Conservation (phyloP, 2,888 invertebrate genomes). For the Sisyra nigra region DNA sequence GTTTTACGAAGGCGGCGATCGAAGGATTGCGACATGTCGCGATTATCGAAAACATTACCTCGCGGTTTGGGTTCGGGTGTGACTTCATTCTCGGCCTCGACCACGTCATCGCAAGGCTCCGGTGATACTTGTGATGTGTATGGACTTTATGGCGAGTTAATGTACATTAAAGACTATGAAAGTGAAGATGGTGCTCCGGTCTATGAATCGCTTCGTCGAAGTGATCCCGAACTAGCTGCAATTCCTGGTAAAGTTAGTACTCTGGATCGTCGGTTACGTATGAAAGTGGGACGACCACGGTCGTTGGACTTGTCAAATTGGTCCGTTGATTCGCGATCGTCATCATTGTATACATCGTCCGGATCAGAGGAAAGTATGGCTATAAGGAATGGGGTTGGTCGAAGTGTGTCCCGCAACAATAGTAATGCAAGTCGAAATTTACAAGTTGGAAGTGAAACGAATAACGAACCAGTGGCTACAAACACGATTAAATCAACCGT, state of each 20-base stretch:
- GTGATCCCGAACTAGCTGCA: slow-evolving; percentile 71
- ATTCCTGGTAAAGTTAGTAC: slow-evolving; percentile 72
- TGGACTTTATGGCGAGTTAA: slow-evolving; percentile 75
- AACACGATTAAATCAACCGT: slow-evolving; percentile 12
- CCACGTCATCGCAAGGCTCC: slow-evolving; percentile 39
- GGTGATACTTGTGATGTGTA: slow-evolving; percentile 70
- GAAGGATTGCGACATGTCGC: slow-evolving; percentile 37
- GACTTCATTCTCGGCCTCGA: slow-evolving; percentile 34
- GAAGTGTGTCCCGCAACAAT: slow-evolving; percentile 58
- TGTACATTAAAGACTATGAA: slow-evolving; percentile 77
- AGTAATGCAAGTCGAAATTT: slow-evolving; percentile 55
- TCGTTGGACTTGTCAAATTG: slow-evolving; percentile 74
- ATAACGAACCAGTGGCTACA: slow-evolving; percentile 17
- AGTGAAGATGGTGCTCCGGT: slow-evolving; percentile 60
- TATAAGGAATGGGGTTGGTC: slow-evolving; percentile 34
- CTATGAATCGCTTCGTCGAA: slow-evolving; percentile 59
- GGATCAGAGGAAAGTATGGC: slow-evolving; percentile 78
- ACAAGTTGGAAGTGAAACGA: slow-evolving; percentile 21
- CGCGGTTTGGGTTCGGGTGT: slow-evolving; percentile 49
- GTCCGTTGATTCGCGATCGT: slow-evolving; percentile 75
- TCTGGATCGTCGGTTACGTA: slow-evolving; percentile 58
- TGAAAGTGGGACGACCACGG: slow-evolving; percentile 68
- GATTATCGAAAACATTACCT: slow-evolving; percentile 65
- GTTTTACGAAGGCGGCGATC: slow-evolving; percentile 40
- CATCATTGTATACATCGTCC: slow-evolving; percentile 65